A percentile compares a stretch with the other conserved stretches of the same genome.
Conservation (phyloP, 2,113 vertebrate species). For the Siniperca chuatsi region DNA sequence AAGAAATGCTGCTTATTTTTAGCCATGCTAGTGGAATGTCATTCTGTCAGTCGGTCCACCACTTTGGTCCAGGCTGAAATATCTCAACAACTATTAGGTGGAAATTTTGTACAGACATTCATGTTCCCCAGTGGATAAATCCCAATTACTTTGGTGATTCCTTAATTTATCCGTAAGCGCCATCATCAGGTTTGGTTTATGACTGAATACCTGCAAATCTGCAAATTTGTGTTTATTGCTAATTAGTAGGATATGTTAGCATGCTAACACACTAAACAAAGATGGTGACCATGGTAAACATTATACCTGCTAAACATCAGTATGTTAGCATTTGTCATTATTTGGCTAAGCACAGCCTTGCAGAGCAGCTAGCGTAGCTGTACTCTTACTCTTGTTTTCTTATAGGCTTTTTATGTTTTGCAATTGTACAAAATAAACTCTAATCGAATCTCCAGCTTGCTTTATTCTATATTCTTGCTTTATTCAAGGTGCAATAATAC, state of each 20-base stretch:
- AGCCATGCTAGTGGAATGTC: not conserved
- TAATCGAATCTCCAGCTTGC: not conserved
- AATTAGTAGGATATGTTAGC: not conserved
- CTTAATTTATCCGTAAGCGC: not conserved
- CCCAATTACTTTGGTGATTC: too few species aligned
- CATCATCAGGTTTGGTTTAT: too few species aligned
- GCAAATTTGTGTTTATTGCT: not conserved
- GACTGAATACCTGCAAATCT: not conserved
- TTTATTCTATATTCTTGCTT: not conserved
- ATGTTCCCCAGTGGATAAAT: not conserved
- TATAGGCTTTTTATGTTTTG: not conserved
- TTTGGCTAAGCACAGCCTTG: too few species aligned
- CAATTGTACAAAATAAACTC: not conserved
- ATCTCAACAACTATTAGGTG: not conserved
- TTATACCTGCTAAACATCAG: not conserved
- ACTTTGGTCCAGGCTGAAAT: not conserved
- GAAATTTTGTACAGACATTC: not conserved
- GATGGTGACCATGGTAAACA: not conserved
- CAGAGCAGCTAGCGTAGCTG: not conserved
- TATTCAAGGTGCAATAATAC: not conserved
- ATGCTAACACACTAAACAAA: not conserved
- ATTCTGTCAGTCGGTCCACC: not conserved
- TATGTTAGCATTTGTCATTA: not conserved
- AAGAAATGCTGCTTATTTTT: not conserved
- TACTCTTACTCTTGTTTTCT: not conserved